Evolutionary conservation across 2,888 invertebrate genomes (phyloP), one percentile per base, ranked within the genome.

Genomic region (Amphipyra berbera): DNA sequence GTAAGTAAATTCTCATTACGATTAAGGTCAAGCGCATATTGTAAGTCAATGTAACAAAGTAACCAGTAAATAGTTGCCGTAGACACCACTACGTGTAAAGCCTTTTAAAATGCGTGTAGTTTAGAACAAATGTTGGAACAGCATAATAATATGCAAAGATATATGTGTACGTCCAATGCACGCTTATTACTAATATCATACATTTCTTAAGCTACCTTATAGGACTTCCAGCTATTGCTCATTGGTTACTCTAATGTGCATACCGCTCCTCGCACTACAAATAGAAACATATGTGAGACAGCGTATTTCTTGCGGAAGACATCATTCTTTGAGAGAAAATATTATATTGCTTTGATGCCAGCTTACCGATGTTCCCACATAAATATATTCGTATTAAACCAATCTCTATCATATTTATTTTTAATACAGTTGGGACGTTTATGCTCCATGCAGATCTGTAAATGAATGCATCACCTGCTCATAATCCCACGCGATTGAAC

Each of bases 401-500:
- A 30, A 54, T 49, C n/a, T 49, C 30, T 37, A 33, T n/a, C 33
- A 42, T 38, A 21, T 61, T 67, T 71, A 58, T 73, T 68, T 66
- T 71, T 62, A 62, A 46, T 54, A 50, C 30, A 44, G 35, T 47
- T 53, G 48, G 48, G 4, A 37, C 0, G 13, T 8, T 45, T 41
- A 41, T 61, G 41, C 38, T 53, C 10, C 37, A 71, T 61, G 66
- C 61, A 71, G 48, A 69, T 71, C 49, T 49, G 48, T 40, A 66
- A 69, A 69, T 71, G 52, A 66, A 68, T 73, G 73, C 55, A 68
- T 68, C 73, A 71, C 70, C 70, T 71, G 70, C 68, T 40, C 13
- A 56, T 56, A 71, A 48, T 71, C 73, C 73, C 70, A 71, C 70
- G 68, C 70, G 15, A 47, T 44, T 56, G 44, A 55, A 49, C 45